Base-by-base conservation (phyloP, 2,797 vertebrate species). In the Columba guinea region DNA sequence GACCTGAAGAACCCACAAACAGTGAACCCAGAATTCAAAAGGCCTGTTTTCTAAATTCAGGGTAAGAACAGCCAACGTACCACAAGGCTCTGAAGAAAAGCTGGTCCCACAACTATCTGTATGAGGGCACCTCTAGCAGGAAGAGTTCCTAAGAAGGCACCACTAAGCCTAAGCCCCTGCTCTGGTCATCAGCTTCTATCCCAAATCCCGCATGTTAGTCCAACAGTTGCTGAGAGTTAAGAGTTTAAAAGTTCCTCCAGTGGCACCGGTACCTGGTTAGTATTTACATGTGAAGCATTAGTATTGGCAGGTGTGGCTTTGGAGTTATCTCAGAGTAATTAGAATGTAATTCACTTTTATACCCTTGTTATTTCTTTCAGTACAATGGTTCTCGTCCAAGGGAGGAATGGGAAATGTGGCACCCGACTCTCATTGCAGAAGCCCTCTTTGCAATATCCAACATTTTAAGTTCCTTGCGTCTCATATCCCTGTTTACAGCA, bases 321-420 rank as follows among this genome's bases (percentile, higher is more conserved):
- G 10, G 53, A 21, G 30, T 37, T 63, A 13, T 7, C 69, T 67
- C 44, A 10, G 88, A 65, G 63, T 39, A 59, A 18, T 74, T 39
- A 5, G 53, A 74, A 2, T 49, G 14, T 35, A 28, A 58, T 68
- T 97, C 60, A 95, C 92, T 30, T 77, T 52, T 75, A 9, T 67
- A 10, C 75, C 80, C 74, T 78, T 92, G 32, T 94, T 96, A 35
- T 97, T 89, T 94, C 96, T 97, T 96, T 60, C 97, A 99, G 99
- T 99, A 99, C 89, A 99, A 99, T 77, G 99, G 99, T 26, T 99
- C 99, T 52, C 99, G 99, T 34, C 99, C 99, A 35, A 97, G 99
- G 95, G 98, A 99, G 97, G 99, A 99, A 97, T 99, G 99, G 99
- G 99, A 99, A 97, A 99, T 99, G 99, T 99, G 99, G 99, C 99